Evolutionary conservation across 1,140 invertebrate species (phyloP), one percentile per base, ranked within the genome.

Genomic region (Mesaphorura yosii): DNA sequence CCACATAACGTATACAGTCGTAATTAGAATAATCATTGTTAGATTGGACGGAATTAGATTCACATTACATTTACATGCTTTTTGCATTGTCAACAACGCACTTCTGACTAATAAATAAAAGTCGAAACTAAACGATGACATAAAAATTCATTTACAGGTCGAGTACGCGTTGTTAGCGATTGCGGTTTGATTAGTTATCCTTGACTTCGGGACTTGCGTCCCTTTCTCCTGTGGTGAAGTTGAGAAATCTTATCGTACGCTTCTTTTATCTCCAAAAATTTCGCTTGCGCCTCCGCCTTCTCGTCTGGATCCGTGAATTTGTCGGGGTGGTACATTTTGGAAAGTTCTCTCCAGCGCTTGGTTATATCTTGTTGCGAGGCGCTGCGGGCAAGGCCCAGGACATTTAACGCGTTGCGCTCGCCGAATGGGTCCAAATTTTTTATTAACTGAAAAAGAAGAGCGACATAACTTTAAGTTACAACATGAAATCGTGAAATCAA

Each of bases 211-310:
- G 48, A 48, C 23, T 39, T 51, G 19, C 27, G 20, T 15, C 28
- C 31, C 28, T 55, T 77, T 17, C 85, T 71, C 56, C 79, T 80
- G 40, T 77, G 78, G 65, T 89, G 88, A 42, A 85, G 84, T 51
- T 81, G 85, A 3, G 88, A 92, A 1, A 95, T 70, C 23, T 86
- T 82, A 64, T 91, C 87, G 64, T 92, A 95, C 0, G 91, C 89
- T 68, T 88, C 78, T 66, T 94, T 88, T 56, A 95, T 88, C 65
- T 94, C 86, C 72, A 94, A 87, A 65, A 95, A 96, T 50, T 76
- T 81, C 63, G 89, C 81, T 66, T 93, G 84, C 1, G 87, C 88
- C 12, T 70, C 68, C 53, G 68, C 71, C 53, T 79, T 75, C 17
- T 60, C 64, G 0, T 71, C 68, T 1, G 76, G 74, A 60, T 86